Evolutionary conservation across 2,797 vertebrate species (phyloP), one percentile per base, ranked within the genome.

Genomic region (Sebastes nivosus): DNA sequence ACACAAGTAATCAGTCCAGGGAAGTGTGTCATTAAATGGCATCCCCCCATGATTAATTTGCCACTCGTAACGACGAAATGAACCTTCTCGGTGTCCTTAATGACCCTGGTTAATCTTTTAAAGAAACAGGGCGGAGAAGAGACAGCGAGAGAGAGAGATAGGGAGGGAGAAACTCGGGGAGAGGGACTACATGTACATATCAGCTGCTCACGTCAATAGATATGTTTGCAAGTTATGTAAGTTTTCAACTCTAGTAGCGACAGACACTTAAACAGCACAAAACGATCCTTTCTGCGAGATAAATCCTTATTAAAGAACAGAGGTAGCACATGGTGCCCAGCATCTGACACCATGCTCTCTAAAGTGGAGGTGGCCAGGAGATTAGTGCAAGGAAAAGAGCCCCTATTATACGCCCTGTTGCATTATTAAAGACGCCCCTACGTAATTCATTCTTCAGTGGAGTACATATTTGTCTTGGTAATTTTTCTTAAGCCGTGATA

Each of bases 21-120:
- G 93, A 94, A 94, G 94, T 93, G 95, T 97, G 96, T 96, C 96
- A 96, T 96, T 96, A 95, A 96, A 97, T 96, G 94, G 95, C 95
- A 95, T 94, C 94, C 95, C 94, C 82, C 91, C 81, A 95, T 95
- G 95, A 98, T 97, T 97, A 97, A 94, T 97, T 97, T 96, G 95
- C 96, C 87, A 93, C 95, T 96, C 93, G 82, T 94, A 89, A 97
- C 93, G 95, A 93, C 93, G 89, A 95, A 96, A 96, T 95, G 91
- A 93, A 95, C 94, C 93, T 92, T 95, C 94, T 95, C 92, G 25
- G 93, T 93, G 94, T 94, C 95, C 96, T 96, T 97, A 96, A 96
- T 96, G 96, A 96, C 94, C 94, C 91, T 94, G 92, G 89, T 93
- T 93, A 95, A 95, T 97, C 94, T 94, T 95, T 95, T 91, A 94